Conservation (phyloP, 2,797 vertebrate genomes). For the Varecia variegata region DNA sequence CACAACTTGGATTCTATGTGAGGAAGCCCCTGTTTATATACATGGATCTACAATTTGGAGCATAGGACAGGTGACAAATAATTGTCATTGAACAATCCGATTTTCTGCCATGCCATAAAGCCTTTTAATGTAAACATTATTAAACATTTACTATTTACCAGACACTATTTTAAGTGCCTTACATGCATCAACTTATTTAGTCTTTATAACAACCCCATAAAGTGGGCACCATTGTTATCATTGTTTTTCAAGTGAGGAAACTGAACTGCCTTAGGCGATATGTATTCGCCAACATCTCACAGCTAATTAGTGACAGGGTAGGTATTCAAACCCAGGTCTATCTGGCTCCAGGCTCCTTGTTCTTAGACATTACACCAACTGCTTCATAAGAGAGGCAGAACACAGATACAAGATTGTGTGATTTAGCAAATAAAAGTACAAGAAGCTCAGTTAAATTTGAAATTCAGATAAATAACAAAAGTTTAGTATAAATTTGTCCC, state of each 20-base stretch:
- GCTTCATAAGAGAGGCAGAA: neutral
- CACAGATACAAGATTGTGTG: neutral
- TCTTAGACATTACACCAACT: neutral
- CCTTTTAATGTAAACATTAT: neutral
- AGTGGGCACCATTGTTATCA: too few relatives aligned
- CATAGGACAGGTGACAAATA: neutral
- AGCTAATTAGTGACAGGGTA: neutral
- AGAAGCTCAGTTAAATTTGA: neutral
- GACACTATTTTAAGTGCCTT: neutral
- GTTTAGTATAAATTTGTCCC: neutral
- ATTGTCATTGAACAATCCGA: neutral
- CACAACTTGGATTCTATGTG: neutral
- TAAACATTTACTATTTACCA: neutral
- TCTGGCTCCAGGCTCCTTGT: neutral
- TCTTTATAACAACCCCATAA: neutral
- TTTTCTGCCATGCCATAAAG: neutral
- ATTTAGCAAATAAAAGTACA: neutral
- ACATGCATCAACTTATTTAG: neutral
- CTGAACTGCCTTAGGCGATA: neutral
- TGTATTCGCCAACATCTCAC: neutral
- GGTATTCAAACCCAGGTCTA: neutral
- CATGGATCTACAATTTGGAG: neutral
- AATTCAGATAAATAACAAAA: neutral
- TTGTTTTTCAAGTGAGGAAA: neutral
- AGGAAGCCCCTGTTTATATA: neutral